Percentiles rank a stretch among this genome's conserved stretches.
Evolutionary conservation across 1,140 invertebrate genomes (phyloP).

Genomic region (Copidosoma floridanum): DNA sequence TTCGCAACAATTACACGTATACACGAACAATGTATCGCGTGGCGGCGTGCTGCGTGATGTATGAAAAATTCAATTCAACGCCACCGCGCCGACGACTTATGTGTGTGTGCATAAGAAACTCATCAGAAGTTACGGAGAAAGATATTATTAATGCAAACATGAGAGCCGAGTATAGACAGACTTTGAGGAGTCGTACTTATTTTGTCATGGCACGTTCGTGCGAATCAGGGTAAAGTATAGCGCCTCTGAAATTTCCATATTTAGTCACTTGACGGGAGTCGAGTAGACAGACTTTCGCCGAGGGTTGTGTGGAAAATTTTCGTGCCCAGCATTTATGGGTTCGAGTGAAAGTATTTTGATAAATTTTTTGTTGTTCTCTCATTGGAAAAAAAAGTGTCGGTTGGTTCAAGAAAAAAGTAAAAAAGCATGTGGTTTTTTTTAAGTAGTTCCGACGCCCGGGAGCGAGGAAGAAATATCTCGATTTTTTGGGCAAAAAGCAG

Average conservation of each 20-base stretch:
- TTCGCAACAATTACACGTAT: slow-evolving; percentile 13
- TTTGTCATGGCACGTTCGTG: no score
- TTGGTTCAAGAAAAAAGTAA: no score
- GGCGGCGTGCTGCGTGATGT: slow-evolving; percentile 1
- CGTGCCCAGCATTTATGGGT: no score
- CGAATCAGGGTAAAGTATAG: no score
- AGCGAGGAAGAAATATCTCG: no score
- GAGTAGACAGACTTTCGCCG: slow-evolving; percentile 19
- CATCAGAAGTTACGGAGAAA: not conserved
- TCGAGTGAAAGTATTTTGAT: no score
- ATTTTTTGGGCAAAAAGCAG: no score
- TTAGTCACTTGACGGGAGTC: not conserved
- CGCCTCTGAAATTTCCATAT: slow-evolving; percentile 12
- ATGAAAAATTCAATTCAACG: slow-evolving; percentile 15
- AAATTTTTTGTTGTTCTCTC: no score
- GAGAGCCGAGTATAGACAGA: not conserved
- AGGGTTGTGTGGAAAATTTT: slow-evolving; percentile 2
- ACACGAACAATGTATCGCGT: not conserved
- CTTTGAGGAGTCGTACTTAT: not conserved
- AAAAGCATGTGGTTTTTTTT: no score
- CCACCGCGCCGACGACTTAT: not conserved
- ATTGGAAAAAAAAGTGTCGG: no score
- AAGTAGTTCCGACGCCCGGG: no score
- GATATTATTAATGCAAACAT: no score
- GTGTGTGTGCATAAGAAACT: not conserved